These are phyloP conservation scores for Episyrphus balteatus DNA, from an alignment of 1,140 invertebrate species.

Conservation along the genomic window DNA sequence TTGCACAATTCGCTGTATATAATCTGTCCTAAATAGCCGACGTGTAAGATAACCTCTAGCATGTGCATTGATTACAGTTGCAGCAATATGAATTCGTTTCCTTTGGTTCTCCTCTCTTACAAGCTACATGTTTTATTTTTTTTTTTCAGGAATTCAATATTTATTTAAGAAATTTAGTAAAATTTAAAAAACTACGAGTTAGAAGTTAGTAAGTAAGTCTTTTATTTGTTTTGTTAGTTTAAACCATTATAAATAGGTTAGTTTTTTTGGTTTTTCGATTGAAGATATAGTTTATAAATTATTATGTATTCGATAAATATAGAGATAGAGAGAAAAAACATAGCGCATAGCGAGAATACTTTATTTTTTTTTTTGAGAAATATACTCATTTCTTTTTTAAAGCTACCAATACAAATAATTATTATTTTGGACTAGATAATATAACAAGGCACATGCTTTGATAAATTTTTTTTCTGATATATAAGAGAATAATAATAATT, in stretches of 20 bases:
- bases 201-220: not conserved
- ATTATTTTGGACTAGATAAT: too few relatives aligned
- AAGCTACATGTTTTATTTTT: too few relatives aligned
- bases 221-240: not conserved
- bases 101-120: not conserved
- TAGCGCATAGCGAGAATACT: too few relatives aligned
- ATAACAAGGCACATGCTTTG: too few relatives aligned
- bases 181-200: not conserved
- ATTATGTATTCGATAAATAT: too few relatives aligned
- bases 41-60: conserved; percentile 70
- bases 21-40: conserved; percentile 65
- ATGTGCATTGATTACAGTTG: conserved; percentile 56
- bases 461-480: too few relatives aligned
- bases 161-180: not conserved
- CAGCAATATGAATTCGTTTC: conserved; percentile 43
- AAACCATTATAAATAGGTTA: not conserved
- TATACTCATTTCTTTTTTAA: too few relatives aligned
- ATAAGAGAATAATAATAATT: too few relatives aligned
- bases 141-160: too few relatives aligned
- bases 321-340: too few relatives aligned
- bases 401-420: too few relatives aligned
- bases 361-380: too few relatives aligned
- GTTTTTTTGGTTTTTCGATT: not conserved
- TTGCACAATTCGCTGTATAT: conserved; percentile 66
- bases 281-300: not conserved